Base-by-base conservation (phyloP, 2,113 vertebrate genomes). In the Sinocyclocheilus maitianheensis region DNA sequence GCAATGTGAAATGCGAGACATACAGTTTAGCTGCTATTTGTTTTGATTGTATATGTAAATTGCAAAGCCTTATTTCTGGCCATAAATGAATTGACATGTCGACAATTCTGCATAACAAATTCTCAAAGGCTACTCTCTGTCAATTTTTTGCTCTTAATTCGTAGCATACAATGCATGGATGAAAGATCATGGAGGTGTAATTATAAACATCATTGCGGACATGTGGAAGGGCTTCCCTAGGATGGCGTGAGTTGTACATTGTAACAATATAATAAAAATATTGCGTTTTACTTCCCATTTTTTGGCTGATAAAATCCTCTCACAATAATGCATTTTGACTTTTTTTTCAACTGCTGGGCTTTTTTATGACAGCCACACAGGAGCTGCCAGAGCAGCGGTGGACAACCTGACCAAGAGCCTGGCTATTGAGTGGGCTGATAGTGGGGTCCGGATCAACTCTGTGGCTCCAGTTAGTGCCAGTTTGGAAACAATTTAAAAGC, bases 91-190 rank as follows among this genome's bases (percentile, higher is more conserved):
- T 3, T 75, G 22, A 67, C 26, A 16, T 67, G 65, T 65, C 48
- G 3, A 51, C 46, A 16, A 51, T 76, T 26, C 22, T 37, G 53
- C 5, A 13, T 14, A 1, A 22, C 20, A 14, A 63, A 16, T 43
- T 34, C 30, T 43, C 6, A 60, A 60, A 55, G 26, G 76, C 22
- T 81, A 4, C 30, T 34, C 1, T 58, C 12, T 22, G 3, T 48
- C 20, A 76, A 51, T 34, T 16, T 4, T 84, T 76, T 76, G 34
- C 18, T 51, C 2, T 76, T 1, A 2, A 40, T 65, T n/a, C 87
- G 62, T 92, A 99, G 98, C 96, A 86, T 98, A 98, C 91, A 93
- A 89, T 7, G 93, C 94, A 20, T 99, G 98, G 97, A 99, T 99
- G 98, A 96, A 94, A 84, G 85, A 96, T 3, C 95, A 97, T 0